These are phyloP conservation scores for Oxyruncus cristatus DNA, from an alignment of 2,113 vertebrate species.

Conservation along the genomic window DNA sequence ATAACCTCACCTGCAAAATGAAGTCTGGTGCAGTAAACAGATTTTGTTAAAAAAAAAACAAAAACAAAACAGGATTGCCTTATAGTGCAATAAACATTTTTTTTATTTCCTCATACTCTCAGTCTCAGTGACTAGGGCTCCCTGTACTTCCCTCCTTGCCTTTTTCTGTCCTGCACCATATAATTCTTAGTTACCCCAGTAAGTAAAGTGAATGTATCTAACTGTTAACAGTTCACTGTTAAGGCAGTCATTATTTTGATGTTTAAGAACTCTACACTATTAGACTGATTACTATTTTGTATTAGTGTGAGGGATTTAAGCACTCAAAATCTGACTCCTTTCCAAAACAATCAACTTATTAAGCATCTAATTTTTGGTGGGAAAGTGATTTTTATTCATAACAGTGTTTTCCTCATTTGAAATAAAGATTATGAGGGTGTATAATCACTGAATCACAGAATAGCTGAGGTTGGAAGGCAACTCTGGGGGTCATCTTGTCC, in stretches of 20 bases:
- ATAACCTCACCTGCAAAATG: background rate
- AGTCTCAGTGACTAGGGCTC: background rate
- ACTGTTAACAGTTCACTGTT: background rate
- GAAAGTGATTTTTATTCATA: background rate
- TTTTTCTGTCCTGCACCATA: background rate
- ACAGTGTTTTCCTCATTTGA: background rate
- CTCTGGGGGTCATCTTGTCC: background rate
- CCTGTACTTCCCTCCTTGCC: background rate
- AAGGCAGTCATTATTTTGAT: background rate
- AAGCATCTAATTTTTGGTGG: background rate
- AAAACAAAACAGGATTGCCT: background rate
- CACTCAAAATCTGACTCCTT: background rate
- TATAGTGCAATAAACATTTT: background rate
- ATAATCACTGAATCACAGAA: background rate
- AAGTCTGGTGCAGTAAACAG: background rate
- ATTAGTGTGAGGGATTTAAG: background rate
- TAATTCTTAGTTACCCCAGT: background rate
- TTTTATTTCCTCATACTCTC: background rate
- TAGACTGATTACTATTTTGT: background rate
- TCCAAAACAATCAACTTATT: background rate
- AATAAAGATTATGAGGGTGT: background rate
- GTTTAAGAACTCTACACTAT: background rate
- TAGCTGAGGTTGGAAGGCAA: background rate
- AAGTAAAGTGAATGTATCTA: background rate
- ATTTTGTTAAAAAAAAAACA: background rate